Conservation (phyloP, 2,888 invertebrate genomes). For the Automeris io region DNA sequence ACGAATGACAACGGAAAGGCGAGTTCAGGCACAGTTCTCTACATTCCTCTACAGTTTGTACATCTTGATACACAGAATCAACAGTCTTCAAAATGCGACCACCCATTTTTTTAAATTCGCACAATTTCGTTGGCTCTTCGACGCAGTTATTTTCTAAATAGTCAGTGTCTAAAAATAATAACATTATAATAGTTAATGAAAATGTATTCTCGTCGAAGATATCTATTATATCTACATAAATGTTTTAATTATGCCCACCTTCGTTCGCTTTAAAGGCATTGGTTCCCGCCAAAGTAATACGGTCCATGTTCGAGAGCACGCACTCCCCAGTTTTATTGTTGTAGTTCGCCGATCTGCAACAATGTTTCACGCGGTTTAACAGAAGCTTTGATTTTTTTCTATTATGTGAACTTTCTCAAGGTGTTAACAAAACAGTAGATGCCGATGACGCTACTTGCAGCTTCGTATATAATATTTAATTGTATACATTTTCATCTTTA, state of each 20-base stretch:
- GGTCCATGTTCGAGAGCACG: conserved; percentile 93
- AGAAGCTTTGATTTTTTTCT: conserved; percentile 38
- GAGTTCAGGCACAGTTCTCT: conserved; percentile 92
- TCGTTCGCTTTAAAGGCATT: conserved; percentile 84
- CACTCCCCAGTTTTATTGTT: conserved; percentile 90
- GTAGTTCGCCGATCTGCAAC: conserved; percentile 92
- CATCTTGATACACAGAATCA: conserved; percentile 94
- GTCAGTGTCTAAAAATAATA: conserved; percentile 79
- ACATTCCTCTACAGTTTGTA: conserved; percentile 91
- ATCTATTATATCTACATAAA: conserved; percentile 1
- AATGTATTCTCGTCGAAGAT: no score
- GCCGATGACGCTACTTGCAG: conserved; percentile 18
- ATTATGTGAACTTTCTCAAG: conserved; percentile 65
- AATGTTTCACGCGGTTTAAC: conserved; percentile 51
- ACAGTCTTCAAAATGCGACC: conserved; percentile 95
- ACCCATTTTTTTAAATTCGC: conserved; percentile 93
- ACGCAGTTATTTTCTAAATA: conserved; percentile 96
- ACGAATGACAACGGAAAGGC: conserved; percentile 93
- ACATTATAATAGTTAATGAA: no score
- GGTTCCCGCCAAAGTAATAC: conserved; percentile 90
- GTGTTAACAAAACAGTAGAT: conserved; percentile 28
- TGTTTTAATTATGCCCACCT: conserved; percentile 43
- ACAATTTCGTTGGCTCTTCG: conserved; percentile 94
- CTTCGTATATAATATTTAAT: conserved; percentile 20
- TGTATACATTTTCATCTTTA: no score